These are phyloP conservation scores for Ganaspis brasiliensis DNA, from an alignment of 2,888 invertebrate species.

Conservation along the genomic window DNA sequence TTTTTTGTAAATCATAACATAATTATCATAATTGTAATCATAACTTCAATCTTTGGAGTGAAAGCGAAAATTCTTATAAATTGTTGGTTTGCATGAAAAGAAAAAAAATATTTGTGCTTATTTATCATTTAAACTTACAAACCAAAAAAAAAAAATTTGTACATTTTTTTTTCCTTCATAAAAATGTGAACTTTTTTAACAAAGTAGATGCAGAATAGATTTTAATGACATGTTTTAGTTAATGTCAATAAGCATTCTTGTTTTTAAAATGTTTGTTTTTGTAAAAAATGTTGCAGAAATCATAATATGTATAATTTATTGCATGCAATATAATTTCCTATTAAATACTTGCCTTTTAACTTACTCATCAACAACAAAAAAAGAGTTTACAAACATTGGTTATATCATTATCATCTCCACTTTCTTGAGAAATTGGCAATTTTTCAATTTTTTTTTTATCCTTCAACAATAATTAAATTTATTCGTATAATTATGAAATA, in stretches of 20 bases:
- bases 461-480: background rate
- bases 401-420: background rate
- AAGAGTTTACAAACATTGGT: background rate
- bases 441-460: background rate
- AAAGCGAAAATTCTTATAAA: too few relatives aligned
- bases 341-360: background rate
- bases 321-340: constrained; percentile 19
- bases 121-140: too few relatives aligned
- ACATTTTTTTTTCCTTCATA: background rate
- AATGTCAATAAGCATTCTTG: background rate
- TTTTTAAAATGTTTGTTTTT: background rate
- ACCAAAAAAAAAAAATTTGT: too few relatives aligned
- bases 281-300: constrained; percentile 16
- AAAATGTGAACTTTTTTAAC: too few relatives aligned
- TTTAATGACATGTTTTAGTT: background rate
- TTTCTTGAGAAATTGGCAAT: constrained; percentile 8
- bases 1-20: too few relatives aligned
- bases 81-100: too few relatives aligned
- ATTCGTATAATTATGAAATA: background rate
- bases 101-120: too few relatives aligned
- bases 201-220: too few relatives aligned
- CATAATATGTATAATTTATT: constrained; percentile 23
- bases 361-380: background rate
- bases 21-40: too few relatives aligned
- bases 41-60: too few relatives aligned